Conservation (phyloP, 2,113 vertebrate genomes). For the Phocoena sinus region DNA sequence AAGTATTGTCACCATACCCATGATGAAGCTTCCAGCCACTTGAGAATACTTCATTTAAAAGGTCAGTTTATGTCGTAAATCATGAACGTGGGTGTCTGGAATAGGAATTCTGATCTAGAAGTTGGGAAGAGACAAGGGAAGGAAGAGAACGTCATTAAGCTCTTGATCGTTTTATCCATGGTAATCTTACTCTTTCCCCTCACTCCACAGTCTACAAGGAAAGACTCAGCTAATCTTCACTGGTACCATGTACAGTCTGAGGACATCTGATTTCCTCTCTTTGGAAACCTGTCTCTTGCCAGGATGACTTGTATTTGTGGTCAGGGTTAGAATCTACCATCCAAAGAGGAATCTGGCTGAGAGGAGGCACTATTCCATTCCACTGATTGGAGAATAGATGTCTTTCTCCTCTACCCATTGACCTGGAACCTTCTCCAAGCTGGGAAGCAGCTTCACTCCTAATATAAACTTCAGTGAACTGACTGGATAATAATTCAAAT, state of each 20-base stretch:
- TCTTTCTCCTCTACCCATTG: not conserved
- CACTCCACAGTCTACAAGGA: not conserved
- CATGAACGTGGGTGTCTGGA: not conserved
- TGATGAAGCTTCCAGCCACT: not conserved
- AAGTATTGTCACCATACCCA: not conserved
- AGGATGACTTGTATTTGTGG: not conserved
- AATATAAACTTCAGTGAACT: not conserved
- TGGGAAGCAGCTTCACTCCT: not conserved
- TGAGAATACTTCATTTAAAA: not conserved
- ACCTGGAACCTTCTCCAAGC: not conserved
- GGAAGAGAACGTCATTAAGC: not conserved
- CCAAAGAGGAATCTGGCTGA: not conserved
- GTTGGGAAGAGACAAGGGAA: not conserved
- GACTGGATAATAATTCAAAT: not conserved
- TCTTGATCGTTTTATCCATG: not conserved
- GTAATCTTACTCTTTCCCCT: not conserved
- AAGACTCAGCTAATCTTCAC: not conserved
- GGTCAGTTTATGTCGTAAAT: not conserved
- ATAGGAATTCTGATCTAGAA: not conserved
- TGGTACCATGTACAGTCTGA: not conserved
- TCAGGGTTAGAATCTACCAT: not conserved
- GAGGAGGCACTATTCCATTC: not conserved
- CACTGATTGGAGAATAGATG: not conserved
- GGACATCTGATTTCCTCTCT: not conserved
- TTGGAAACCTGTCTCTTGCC: not conserved